Evolutionary conservation across 2,113 vertebrate species (phyloP), one percentile per base, ranked within the genome.

Genomic region (Equus przewalskii): DNA sequence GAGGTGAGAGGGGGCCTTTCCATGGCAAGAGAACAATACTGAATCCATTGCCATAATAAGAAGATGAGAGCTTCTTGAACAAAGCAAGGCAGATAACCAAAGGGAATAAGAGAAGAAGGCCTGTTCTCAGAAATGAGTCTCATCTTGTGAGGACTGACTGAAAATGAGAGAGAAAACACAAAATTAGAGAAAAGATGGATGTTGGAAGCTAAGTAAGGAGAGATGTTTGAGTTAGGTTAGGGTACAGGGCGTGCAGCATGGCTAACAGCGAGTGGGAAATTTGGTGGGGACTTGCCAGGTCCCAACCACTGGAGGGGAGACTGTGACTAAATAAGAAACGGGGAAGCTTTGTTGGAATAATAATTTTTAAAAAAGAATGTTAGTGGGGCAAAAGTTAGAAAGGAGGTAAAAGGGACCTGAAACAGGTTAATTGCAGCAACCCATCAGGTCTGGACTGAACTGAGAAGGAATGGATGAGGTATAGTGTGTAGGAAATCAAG

Each of bases 61-160:
- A 75, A 60, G 41, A 30, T 5, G 49, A 67, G 22, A 21, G 56
- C 24, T 13, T 82, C 88, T n/a, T 16, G 46, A 83, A 58, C 11
- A 44, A 67, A 81, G 44, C 41, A 41, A 76, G 69, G 80, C 51
- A 84, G 64, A 70, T 6, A 54, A 58, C 16, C 28, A 54, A 21
- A 93, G 28, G 28, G 30, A 69, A 8, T 2, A 89, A 22, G 80
- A 46, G 41, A 69, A 78, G 46, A 33, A 54, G 14, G 33, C 46
- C 62, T 80, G 11, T 73, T 44, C 30, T 88, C 46, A 93, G 49
- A 73, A 62, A 81, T 24, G 41, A 72, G 70, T 89, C 72, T 85
- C 62, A 9, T 92, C 64, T 46, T 83, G 8, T 80, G 70, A 89
- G 64, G 54, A 75, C 33, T 86, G 82, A 51, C 54, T 91, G 72